These are phyloP conservation scores for Pseudomyrmex cubaensis DNA, from an alignment of 1,140 invertebrate genomes.

Conservation along the genomic window DNA sequence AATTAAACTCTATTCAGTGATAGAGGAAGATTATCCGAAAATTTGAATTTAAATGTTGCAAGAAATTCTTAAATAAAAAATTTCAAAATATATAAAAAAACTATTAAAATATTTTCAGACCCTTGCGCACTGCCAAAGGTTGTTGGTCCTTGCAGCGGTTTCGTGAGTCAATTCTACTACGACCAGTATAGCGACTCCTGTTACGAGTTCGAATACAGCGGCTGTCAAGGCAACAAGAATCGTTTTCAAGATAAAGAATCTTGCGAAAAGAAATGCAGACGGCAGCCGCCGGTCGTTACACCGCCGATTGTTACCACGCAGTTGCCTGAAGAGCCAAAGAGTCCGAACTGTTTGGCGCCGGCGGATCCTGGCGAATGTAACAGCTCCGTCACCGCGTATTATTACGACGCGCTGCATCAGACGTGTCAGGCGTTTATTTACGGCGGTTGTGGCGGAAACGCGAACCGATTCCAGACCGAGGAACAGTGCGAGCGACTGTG, in stretches of 20 bases:
- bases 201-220: constrained; percentile 89
- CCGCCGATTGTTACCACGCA: background rate
- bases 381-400: constrained; percentile 89
- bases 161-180: constrained; percentile 90
- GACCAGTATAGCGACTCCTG: constrained; percentile 89
- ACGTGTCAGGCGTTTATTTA: constrained; percentile 91
- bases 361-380: constrained; percentile 91
- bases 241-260: constrained; percentile 85
- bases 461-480: constrained; percentile 91
- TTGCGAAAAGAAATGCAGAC: constrained; percentile 83
- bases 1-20: too few species aligned
- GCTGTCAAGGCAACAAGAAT: constrained; percentile 90
- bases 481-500: constrained; percentile 94
- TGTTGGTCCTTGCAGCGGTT: constrained; percentile 90
- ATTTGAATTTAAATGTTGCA: background rate
- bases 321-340: constrained; percentile 61
- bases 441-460: constrained; percentile 93
- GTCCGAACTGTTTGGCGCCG: constrained; percentile 87
- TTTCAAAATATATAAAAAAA: constrained; percentile 14
- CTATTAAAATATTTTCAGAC: constrained; percentile 83
- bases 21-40: background rate
- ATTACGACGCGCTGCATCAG: constrained; percentile 88
- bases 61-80: background rate
- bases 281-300: constrained; percentile 34
- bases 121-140: constrained; percentile 90